phyloP scores from a whole-genome alignment of 2,797 vertebrate genomes.

The Sebastes taczanowskii region DNA sequence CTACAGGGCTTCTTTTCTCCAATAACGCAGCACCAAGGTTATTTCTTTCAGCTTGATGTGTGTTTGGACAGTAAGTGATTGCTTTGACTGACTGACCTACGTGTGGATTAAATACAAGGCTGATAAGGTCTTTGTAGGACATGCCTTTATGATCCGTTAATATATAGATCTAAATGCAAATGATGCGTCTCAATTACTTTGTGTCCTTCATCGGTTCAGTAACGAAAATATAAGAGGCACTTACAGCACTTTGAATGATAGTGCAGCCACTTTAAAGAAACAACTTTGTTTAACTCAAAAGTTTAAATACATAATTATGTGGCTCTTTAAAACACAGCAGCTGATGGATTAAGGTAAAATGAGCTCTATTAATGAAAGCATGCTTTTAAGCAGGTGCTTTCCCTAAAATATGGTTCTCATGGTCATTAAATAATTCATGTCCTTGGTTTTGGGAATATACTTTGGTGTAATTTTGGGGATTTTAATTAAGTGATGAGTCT shows the following conservation, averaged over 20 bases:
- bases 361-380: background rate
- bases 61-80: constrained; percentile 53
- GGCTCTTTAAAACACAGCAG: background rate
- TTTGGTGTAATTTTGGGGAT: background rate
- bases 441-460: background rate
- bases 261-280: background rate
- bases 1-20: constrained; percentile 60
- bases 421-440: constrained; percentile 11
- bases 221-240: background rate
- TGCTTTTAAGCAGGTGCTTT: background rate
- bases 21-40: constrained; percentile 64
- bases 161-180: constrained; percentile 38
- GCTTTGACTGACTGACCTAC: constrained; percentile 41
- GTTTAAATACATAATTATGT: background rate
- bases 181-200: background rate
- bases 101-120: constrained; percentile 39
- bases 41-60: constrained; percentile 59
- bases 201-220: background rate
- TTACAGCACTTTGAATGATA: background rate
- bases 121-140: constrained; percentile 18
- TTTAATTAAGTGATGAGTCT: background rate
- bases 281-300: background rate
- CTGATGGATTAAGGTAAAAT: background rate
- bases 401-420: background rate
- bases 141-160: constrained; percentile 13